A percentile compares a stretch with the other conserved stretches of the same genome.
These are phyloP conservation scores for Marmota monax DNA, from an alignment of 2,113 vertebrate genomes.

Conservation along the genomic window DNA sequence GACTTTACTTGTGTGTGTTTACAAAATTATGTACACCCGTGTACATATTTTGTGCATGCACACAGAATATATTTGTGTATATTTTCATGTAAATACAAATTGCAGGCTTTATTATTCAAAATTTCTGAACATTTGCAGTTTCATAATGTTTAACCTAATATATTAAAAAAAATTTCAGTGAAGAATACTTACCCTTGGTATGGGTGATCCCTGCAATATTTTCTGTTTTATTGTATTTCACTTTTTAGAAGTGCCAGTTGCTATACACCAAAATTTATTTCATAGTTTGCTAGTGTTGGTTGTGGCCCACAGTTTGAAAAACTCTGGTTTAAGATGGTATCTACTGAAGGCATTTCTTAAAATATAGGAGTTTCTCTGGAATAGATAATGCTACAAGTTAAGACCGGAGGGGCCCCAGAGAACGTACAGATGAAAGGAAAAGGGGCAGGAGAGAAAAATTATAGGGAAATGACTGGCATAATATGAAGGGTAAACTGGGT, in stretches of 20 bases:
- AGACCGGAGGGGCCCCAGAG: not conserved
- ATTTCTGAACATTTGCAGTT: constrained; percentile 24
- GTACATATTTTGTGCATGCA: not conserved
- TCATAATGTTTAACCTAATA: constrained; percentile 26
- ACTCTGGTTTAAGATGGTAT: not conserved
- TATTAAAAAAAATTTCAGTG: not conserved
- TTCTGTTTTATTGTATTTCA: constrained; percentile 31
- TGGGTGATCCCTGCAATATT: not conserved
- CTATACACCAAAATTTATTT: constrained; percentile 13
- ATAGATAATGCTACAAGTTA: not conserved
- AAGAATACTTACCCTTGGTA: not conserved
- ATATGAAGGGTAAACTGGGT: not conserved
- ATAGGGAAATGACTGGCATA: not conserved
- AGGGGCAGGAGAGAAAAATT: not conserved
- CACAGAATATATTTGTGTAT: not conserved
- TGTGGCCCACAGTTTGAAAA: constrained; percentile 20
- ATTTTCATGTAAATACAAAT: not conserved
- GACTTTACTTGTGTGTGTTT: not conserved
- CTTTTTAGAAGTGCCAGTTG: constrained; percentile 25
- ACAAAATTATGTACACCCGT: not conserved
- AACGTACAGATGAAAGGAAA: not conserved
- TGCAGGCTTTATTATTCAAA: not conserved
- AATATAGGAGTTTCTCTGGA: not conserved
- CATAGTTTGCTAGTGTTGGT: not conserved
- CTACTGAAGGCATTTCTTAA: not conserved